These are phyloP conservation scores for Argopecten irradians DNA, from an alignment of 1,140 invertebrate species.

Conservation along the genomic window DNA sequence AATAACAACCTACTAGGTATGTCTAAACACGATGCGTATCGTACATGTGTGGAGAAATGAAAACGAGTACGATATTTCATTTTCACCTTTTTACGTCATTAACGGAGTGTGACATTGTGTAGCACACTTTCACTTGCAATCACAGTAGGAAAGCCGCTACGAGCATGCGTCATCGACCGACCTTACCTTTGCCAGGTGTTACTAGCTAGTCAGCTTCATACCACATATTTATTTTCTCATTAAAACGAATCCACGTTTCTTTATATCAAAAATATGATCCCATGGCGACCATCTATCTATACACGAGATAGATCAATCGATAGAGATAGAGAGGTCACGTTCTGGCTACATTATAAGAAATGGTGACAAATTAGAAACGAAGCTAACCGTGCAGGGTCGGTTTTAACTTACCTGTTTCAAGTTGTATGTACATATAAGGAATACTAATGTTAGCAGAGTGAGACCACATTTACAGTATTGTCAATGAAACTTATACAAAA, in stretches of 20 bases:
- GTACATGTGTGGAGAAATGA: neutral
- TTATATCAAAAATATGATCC: no score
- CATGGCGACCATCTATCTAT: no score
- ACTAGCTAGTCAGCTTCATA: neutral
- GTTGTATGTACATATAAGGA: neutral
- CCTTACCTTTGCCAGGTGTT: neutral
- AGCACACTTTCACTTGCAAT: neutral
- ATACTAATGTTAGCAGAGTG: neutral
- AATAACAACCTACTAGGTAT: neutral
- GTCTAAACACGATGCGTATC: neutral
- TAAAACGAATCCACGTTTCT: no score
- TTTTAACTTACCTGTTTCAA: constrained; percentile 10
- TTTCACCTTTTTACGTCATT: neutral
- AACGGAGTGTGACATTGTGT: neutral
- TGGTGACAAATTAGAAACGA: neutral
- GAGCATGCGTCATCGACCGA: constrained; percentile 12
- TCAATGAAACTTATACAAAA: no score
- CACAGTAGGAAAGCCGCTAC: neutral
- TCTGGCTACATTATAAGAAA: no score
- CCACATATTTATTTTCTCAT: no score
- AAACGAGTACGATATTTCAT: neutral
- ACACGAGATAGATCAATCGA: no score
- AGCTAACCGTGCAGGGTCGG: neutral
- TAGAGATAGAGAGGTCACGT: no score
- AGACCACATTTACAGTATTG: neutral